Evolutionary conservation across 2,797 vertebrate species (phyloP), one percentile per base, ranked within the genome.

Genomic region (Malacoctenus gilli): DNA sequence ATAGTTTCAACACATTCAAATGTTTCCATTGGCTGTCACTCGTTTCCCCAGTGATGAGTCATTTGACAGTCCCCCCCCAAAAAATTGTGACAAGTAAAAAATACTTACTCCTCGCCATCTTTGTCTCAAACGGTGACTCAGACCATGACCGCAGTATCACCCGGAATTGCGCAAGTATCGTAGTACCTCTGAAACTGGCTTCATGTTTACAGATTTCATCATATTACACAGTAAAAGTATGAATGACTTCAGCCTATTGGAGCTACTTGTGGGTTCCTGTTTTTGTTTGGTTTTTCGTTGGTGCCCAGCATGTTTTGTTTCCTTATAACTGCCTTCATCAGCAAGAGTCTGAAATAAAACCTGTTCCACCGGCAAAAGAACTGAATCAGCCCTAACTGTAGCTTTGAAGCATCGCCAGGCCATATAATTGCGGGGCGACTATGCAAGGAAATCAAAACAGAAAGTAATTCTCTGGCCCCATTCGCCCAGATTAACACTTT

Each of bases 121-220:
- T 19, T 28, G n/a, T 44, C 10, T 41, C 14, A 4, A 7, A 0
- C 13, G 34, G 62, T 87, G 85, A 86, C 56, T 88, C 82, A 86
- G 4, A 14, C 6, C 11, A 21, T 18, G 23, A 34, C 31, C 19
- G 22, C 23, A 13, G 59, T 81, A 69, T 83, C 58, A 66, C 14
- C 47, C 1, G 28, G 5, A 54, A 65, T 75, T 68, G 10, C 13
- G 5, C 30, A 70, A 70, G 52, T 68, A 39, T 68, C 71, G 14
- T 14, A 3, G 8, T 13, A n/a, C 1, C 1, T 22, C 16, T 0
- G 3, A 52, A 60, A 58, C 38, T 20, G 18, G 8, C 11, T 15
- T 4, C 10, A 3, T 47, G 35, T 49, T 4, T 42, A 25, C 32
- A 40, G 37, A 13, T n/a, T 0, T 15, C 10, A 9, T 32, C 8